phyloP scores from a whole-genome alignment of 30 jellyfish, hydroid and myxozoan genomes.

The Hydractinia echinata region DNA sequence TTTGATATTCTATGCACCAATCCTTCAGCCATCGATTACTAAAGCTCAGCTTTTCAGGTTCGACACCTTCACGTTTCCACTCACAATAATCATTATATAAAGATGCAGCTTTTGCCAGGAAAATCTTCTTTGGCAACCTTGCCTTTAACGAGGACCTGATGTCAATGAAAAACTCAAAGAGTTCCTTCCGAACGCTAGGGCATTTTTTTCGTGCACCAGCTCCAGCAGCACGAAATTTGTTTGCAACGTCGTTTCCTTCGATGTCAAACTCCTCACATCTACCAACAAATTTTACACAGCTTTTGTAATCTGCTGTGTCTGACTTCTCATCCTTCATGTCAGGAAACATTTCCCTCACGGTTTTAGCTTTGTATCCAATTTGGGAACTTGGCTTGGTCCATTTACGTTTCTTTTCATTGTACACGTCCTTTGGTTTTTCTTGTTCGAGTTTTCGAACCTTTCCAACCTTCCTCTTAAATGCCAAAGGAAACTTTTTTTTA shows the following conservation, averaged over 20 bases:
- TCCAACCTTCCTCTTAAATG: too few relatives aligned
- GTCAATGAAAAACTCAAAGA: slow-evolving; percentile 28
- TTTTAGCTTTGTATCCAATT: too few relatives aligned
- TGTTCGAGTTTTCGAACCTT: too few relatives aligned
- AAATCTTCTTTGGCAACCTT: slow-evolving; percentile 30
- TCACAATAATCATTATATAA: slow-evolving; percentile 15
- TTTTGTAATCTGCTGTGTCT: too few relatives aligned
- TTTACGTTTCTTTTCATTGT: too few relatives aligned
- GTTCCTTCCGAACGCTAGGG: slow-evolving; percentile 24
- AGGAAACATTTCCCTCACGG: too few relatives aligned
- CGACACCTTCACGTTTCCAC: slow-evolving; percentile 30
- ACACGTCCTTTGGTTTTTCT: too few relatives aligned
- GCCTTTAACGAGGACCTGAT: slow-evolving; percentile 28
- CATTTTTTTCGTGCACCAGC: slow-evolving; percentile 17
- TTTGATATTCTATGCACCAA: slow-evolving; percentile 32
- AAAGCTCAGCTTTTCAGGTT: slow-evolving; percentile 18
- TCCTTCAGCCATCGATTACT: slow-evolving; percentile 29
- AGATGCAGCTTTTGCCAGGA: slow-evolving; percentile 20
- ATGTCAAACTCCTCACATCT: slow-evolving; percentile 24
- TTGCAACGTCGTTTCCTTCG: slow-evolving; percentile 21
- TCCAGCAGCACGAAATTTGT: slow-evolving; percentile 19
- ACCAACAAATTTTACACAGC: slow-evolving; percentile 15
- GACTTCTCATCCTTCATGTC: too few relatives aligned
- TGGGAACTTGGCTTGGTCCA: too few relatives aligned
- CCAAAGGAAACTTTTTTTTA: too few relatives aligned